Evolutionary conservation across 2,797 vertebrate species (phyloP).

Genomic region (Psittacula echo): DNA sequence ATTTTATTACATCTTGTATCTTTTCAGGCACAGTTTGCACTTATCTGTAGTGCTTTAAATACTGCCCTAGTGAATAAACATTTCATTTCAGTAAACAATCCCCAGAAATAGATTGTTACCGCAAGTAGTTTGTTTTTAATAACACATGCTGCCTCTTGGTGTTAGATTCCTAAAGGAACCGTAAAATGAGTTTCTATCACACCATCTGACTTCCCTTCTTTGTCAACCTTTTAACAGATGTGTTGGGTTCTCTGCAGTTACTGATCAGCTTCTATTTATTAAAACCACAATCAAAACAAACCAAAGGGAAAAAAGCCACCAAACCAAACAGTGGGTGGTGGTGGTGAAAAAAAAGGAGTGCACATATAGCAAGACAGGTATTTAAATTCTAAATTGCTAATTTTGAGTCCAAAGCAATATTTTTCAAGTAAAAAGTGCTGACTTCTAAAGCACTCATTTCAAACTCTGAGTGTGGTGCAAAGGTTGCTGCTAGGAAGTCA

Average conservation of each 20-base stretch:
- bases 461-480: not conserved
- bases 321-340: not conserved
- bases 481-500: not conserved
- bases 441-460: not conserved
- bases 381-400: conserved; percentile 56
- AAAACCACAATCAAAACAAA: conserved; percentile 48
- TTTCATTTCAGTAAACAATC: conserved; percentile 71
- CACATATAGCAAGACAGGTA: not conserved
- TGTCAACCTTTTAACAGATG: conserved; percentile 75
- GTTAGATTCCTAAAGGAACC: conserved; percentile 55
- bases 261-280: conserved; percentile 62
- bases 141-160: conserved; percentile 62
- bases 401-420: not conserved
- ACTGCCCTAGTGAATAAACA: conserved; percentile 46
- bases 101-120: conserved; percentile 64
- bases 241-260: conserved; percentile 72
- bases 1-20: conserved; percentile 30
- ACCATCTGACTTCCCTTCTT: conserved; percentile 77
- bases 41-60: conserved; percentile 67
- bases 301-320: not conserved
- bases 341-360: not conserved
- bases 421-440: not conserved
- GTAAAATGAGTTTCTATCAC: conserved; percentile 41
- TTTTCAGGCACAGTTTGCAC: conserved; percentile 54
- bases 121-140: conserved; percentile 79